These are phyloP conservation scores for Brachionus manjavacas DNA, from an alignment of 1,140 invertebrate species.

Conservation along the genomic window DNA sequence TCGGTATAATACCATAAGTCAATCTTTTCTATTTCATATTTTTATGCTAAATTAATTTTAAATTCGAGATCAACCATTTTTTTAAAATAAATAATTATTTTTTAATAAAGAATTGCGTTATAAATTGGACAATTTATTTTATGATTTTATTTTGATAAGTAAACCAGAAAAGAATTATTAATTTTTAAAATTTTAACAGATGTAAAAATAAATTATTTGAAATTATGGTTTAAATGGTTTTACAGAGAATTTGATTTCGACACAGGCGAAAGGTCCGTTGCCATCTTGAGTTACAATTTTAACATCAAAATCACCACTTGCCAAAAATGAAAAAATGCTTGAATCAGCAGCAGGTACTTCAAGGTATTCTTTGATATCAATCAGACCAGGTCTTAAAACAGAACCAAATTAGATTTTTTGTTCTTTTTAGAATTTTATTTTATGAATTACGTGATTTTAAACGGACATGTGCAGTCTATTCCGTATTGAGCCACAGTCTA, in stretches of 20 bases:
- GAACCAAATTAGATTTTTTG: background rate
- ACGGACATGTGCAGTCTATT: constrained; percentile 42
- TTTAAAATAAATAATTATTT: constrained; percentile 4
- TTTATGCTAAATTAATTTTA: constrained; percentile 17
- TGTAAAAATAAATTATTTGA: constrained; percentile 13
- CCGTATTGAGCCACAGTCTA: constrained; percentile 8
- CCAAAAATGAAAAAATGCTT: constrained; percentile 22
- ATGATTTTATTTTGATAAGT: background rate
- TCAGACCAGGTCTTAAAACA: background rate
- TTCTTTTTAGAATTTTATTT: background rate
- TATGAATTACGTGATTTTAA: background rate
- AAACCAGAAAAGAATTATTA: background rate
- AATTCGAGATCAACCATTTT: background rate
- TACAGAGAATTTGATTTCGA: constrained; percentile 26
- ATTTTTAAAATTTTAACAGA: background rate
- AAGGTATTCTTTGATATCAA: background rate
- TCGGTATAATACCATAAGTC: constrained; percentile 65
- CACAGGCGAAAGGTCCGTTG: background rate
- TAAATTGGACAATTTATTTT: background rate
- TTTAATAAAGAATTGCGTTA: background rate
- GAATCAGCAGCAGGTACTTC: constrained; percentile 10
- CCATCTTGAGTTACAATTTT: constrained; percentile 22
- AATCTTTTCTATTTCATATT: background rate
- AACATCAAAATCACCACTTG: constrained; percentile 33
- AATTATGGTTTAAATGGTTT: constrained; percentile 16